Percentiles rank a stretch among this genome's conserved stretches.
These are phyloP conservation scores for Trachelus stipa DNA, from an alignment of 2,888 invertebrate genomes.

Conservation along the genomic window DNA sequence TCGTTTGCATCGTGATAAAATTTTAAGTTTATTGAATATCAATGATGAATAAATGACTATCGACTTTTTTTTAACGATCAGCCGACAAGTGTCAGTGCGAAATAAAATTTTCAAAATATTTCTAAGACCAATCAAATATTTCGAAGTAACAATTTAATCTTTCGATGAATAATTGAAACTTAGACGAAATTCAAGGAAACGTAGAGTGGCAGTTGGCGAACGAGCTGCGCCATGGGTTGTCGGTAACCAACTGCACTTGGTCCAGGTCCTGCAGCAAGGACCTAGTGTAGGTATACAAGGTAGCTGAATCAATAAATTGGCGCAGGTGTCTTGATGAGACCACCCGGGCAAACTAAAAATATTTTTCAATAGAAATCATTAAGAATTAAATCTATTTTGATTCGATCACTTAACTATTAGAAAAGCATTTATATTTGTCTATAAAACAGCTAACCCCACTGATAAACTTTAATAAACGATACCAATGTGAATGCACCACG, in stretches of 20 bases:
- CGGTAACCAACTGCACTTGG: constrained; percentile 42
- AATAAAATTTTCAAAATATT: neutral
- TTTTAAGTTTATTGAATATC: neutral
- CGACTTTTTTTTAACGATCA: neutral
- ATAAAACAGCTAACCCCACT: neutral
- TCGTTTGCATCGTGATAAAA: neutral
- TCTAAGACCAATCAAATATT: neutral
- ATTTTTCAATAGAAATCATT: neutral
- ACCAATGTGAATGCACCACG: neutral
- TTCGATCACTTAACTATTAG: neutral
- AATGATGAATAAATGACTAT: neutral
- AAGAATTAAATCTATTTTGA: neutral
- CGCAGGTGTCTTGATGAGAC: constrained; percentile 32
- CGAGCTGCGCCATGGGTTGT: constrained; percentile 39
- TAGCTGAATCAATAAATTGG: constrained; percentile 34
- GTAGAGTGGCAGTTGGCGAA: constrained; percentile 38
- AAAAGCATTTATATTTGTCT: neutral
- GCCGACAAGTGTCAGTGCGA: neutral
- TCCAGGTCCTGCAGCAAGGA: constrained; percentile 37
- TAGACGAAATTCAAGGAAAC: constrained; percentile 1
- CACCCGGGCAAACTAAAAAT: neutral
- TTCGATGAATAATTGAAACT: neutral
- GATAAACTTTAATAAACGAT: neutral
- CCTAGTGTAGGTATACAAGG: constrained; percentile 19
- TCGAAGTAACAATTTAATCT: neutral